These are phyloP conservation scores for Mormyrops boulengeri DNA, from an alignment of 2,797 vertebrate genomes.

Conservation along the genomic window DNA sequence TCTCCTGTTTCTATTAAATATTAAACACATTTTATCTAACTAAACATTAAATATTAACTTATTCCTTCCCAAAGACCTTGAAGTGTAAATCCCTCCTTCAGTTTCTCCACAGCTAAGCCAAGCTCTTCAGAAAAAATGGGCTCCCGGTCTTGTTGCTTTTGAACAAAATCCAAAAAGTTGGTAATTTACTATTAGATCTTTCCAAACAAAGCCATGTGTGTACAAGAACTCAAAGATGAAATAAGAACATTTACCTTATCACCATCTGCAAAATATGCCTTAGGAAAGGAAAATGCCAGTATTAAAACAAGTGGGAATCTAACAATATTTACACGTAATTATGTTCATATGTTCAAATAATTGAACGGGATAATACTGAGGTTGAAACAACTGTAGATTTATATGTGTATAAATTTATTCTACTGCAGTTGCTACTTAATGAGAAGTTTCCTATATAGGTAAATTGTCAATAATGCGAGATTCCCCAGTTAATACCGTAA, in stretches of 20 bases:
- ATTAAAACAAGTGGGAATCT: not conserved
- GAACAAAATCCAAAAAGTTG: not conserved
- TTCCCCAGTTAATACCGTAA: not conserved
- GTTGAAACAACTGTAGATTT: not conserved
- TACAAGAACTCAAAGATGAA: not conserved
- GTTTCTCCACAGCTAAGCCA: slow-evolving; percentile 87
- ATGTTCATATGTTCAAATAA: not conserved
- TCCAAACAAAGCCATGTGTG: slow-evolving; percentile 11
- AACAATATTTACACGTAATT: not conserved
- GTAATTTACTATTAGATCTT: not conserved
- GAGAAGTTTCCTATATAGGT: not conserved
- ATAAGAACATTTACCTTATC: slow-evolving; percentile 77
- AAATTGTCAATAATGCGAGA: not conserved
- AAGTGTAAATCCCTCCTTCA: slow-evolving; percentile 95
- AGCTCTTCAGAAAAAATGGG: slow-evolving; percentile 92
- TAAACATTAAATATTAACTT: slow-evolving; percentile 32
- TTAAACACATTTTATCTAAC: slow-evolving; percentile 48
- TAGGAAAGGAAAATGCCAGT: slow-evolving; percentile 25
- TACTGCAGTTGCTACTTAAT: not conserved
- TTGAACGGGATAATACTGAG: not conserved
- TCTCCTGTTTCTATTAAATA: not conserved
- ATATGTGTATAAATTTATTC: not conserved
- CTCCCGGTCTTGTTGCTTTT: slow-evolving; percentile 89
- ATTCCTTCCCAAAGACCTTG: slow-evolving; percentile 97
- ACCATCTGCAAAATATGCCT: slow-evolving; percentile 97